Percentiles rank a stretch among this genome's conserved stretches.
These are phyloP conservation scores for Nestor notabilis DNA, from an alignment of 2,113 vertebrate species.

Conservation along the genomic window DNA sequence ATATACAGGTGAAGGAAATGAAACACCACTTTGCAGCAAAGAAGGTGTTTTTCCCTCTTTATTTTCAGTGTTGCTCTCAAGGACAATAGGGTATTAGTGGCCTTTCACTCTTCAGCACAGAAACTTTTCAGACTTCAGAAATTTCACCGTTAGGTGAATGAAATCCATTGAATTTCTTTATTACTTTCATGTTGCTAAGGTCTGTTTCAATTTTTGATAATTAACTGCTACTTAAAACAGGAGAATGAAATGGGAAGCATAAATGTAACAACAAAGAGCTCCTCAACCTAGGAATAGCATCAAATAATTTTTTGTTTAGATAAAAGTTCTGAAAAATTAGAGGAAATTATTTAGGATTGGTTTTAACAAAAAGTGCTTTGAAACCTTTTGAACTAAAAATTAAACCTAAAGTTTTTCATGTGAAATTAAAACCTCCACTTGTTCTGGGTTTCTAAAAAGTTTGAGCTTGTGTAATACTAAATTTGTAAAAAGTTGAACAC, in stretches of 20 bases:
- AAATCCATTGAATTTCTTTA: slow-evolving; percentile 16
- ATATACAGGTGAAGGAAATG: not conserved
- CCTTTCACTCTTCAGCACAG: slow-evolving; percentile 30
- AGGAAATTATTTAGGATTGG: not conserved
- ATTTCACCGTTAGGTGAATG: not conserved
- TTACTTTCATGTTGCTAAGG: slow-evolving; percentile 9
- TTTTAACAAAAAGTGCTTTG: not conserved
- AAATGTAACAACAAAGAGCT: not conserved
- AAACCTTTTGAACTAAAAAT: not conserved
- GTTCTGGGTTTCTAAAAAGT: not conserved
- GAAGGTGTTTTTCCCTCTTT: not conserved
- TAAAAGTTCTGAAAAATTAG: not conserved
- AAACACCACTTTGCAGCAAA: not conserved
- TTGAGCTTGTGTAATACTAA: not conserved
- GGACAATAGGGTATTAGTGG: slow-evolving; percentile 43
- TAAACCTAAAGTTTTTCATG: not conserved
- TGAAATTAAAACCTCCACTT: not conserved
- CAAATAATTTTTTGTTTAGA: not conserved
- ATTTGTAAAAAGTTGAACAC: not conserved
- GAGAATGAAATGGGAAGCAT: not conserved
- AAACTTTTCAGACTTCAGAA: slow-evolving; percentile 25
- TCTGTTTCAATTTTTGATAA: slow-evolving; percentile 30
- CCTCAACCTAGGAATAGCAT: not conserved
- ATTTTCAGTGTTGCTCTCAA: slow-evolving; percentile 16
- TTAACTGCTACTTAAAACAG: slow-evolving; percentile 11